Conservation (phyloP, 2,888 invertebrate species). For the Cyclophora albipunctata region DNA sequence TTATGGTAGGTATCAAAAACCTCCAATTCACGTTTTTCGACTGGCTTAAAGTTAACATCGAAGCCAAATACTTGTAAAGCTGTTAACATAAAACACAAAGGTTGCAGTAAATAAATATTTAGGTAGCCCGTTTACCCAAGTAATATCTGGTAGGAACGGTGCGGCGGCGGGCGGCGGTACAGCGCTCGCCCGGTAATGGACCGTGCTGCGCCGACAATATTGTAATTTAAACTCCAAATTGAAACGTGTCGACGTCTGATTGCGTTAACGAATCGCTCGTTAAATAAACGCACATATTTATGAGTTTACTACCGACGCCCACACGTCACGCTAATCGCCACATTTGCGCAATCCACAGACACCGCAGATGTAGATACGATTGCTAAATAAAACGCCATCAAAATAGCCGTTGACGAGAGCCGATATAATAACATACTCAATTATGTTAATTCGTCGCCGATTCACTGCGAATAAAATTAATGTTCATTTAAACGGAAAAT, state of each 20-base stretch:
- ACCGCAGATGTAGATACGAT: constrained; percentile 3
- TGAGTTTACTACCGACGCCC: constrained; percentile 4
- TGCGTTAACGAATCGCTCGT: constrained; percentile 19
- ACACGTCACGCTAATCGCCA: constrained; percentile 10
- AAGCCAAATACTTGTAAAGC: too few relatives aligned
- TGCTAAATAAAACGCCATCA: constrained; percentile 28
- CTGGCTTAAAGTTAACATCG: too few relatives aligned
- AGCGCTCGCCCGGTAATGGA: constrained; percentile 18
- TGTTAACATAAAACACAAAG: too few relatives aligned
- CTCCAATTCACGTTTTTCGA: too few relatives aligned
- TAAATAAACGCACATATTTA: constrained; percentile 14
- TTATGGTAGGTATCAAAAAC: too few relatives aligned
- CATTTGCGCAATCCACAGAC: constrained; percentile 10
- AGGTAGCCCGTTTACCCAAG: constrained; percentile 15
- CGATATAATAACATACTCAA: constrained; percentile 58
- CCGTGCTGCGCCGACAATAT: constrained; percentile 25
- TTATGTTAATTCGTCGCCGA: constrained; percentile 67
- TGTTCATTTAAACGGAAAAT: constrained; percentile 68
- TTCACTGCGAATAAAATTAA: constrained; percentile 68
- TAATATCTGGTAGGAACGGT: constrained; percentile 18
- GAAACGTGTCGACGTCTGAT: constrained; percentile 24
- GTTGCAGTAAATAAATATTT: constrained; percentile 12
- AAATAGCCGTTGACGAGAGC: constrained; percentile 36
- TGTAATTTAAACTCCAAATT: constrained; percentile 29
- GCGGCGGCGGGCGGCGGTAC: too few relatives aligned